Base-by-base conservation (phyloP, 2,113 vertebrate genomes). In the Myiagra hebetior region DNA sequence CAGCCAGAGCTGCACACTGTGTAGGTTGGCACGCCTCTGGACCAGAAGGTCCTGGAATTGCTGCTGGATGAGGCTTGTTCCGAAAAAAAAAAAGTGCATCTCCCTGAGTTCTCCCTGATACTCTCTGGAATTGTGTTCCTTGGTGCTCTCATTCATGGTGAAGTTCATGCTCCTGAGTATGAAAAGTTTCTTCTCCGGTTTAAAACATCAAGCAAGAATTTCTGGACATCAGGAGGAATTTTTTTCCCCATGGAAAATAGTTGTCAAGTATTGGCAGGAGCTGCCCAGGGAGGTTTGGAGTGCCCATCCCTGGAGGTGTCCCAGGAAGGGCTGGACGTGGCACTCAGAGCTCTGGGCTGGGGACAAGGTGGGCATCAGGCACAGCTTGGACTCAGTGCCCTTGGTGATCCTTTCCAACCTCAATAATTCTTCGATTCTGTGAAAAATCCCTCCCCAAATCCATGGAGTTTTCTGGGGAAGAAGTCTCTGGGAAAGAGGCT, bases 1-100 rank as follows among this genome's bases (percentile, higher is more conserved):
- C 95, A 97, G 94, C 80, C 80, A 81, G 89, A 59, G 87, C 94
- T 92, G 94, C 93, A 74, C 89, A 46, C 7, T 91, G 94, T 87
- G 94, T 84, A 81, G 93, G 92, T 6, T 95, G 95, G 94, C 93
- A 95, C 60, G 46, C 83, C 96, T 93, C 91, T 92, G 94, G 94
- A 95, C 86, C 96, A 97, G 95, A 91, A 96, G 91, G 91, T 86
- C 92, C 87, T 94, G 83, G 73, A 87, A 85, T 75, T 89, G 80
- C 95, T 92, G 89, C 94, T 94, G 82, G 75, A 80, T 94, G 59
- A 92, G 57, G 28, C 47, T 95, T 84, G 19, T 52, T 64, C 26
- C 0, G 0, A 13, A 70, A 76, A 64, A 37, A 37, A 85, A 91
- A 60, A 37, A 3, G 6, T 57, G 55, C 7, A 5, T 7, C 22